Evolutionary conservation across 1,140 invertebrate species (phyloP), one percentile per base, ranked within the genome.

Genomic region (Laupala kohalensis): DNA sequence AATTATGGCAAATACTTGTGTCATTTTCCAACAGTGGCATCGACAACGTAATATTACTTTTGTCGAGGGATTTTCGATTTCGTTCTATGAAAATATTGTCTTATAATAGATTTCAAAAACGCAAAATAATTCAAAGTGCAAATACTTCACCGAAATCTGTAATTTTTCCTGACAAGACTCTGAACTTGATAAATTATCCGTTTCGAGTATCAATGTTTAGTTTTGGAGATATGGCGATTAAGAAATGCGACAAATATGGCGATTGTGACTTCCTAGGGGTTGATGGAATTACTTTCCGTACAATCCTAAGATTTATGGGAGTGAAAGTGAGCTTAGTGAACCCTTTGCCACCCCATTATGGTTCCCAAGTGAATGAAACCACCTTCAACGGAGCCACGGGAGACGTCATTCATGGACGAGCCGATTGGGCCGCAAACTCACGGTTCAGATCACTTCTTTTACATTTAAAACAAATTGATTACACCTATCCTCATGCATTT

Each of bases 361-460:
- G 80, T 19, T 74, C 71, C 70, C 72, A 70, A 19, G 27, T 75
- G 13, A 5, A 26, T 0, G 81, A 81, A 26, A 78, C 80, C 1
- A 77, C 76, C 0, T 80, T 76, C 26, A 82, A 75, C 27, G 82
- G 82, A 5, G 76, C 76, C 3, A 72, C 81, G 6, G 80, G 78
- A 13, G 80, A 81, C 62, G 69, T 83, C 5, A 71, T 78, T 0
- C 72, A 77, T 67, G 72, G 74, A 53, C 75, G 74, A 72, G 77
- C 74, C 6, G 78, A 81, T 65, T 77, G 81, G n/a, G 78, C 78
- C 9, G 77, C 80, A 28, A 83, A 80, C 65, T 75, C 77, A 6
- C 76, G 78, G 64, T 83, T 80, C 73, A 71, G 81, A 15, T 78
- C 79, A 26, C 74, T 74, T n/a, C 82, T 81, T 67, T 73, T 73